Conservation (phyloP, 2,888 invertebrate species). For the Apotomis capreana region DNA sequence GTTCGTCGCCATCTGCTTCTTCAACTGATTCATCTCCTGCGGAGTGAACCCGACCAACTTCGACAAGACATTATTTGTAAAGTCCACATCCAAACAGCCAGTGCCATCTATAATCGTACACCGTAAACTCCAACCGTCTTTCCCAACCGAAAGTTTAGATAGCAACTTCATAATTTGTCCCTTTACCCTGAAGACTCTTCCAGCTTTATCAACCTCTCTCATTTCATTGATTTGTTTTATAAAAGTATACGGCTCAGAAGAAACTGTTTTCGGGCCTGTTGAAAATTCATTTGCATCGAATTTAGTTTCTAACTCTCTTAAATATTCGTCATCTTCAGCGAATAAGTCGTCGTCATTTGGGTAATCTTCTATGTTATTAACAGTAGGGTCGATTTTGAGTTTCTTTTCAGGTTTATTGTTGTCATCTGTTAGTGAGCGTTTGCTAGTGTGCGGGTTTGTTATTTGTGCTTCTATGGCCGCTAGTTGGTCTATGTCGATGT, state of each 20-base stretch:
- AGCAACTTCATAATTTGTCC: conserved; percentile 82
- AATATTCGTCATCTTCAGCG: conserved; percentile 69
- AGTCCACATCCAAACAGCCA: conserved; percentile 79
- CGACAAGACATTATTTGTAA: conserved; percentile 82
- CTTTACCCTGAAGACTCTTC: conserved; percentile 80
- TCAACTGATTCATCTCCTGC: conserved; percentile 71
- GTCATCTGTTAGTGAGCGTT: conserved; percentile 53
- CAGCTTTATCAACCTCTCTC: conserved; percentile 57
- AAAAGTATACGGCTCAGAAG: conserved; percentile 71
- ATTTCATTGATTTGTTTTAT: conserved; percentile 74
- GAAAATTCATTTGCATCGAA: conserved; percentile 43
- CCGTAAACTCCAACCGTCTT: conserved; percentile 81
- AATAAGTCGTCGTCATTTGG: conserved; percentile 64
- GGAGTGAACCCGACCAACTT: conserved; percentile 78
- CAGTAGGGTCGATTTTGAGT: conserved; percentile 54
- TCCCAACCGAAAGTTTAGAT: conserved; percentile 81
- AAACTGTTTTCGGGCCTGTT: conserved; percentile 50
- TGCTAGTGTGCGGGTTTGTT: conserved; percentile 50
- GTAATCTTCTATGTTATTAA: conserved; percentile 58
- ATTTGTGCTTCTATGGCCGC: conserved; percentile 68
- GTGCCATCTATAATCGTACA: conserved; percentile 84
- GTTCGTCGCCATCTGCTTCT: conserved; percentile 64
- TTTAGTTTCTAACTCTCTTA: conserved; percentile 44
- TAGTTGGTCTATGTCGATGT: conserved; percentile 68
- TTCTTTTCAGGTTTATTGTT: conserved; percentile 63